A percentile compares a stretch with the other conserved stretches of the same genome.
phyloP scores from a whole-genome alignment of 2,113 vertebrate genomes.

The Gallinago jamesoni region DNA sequence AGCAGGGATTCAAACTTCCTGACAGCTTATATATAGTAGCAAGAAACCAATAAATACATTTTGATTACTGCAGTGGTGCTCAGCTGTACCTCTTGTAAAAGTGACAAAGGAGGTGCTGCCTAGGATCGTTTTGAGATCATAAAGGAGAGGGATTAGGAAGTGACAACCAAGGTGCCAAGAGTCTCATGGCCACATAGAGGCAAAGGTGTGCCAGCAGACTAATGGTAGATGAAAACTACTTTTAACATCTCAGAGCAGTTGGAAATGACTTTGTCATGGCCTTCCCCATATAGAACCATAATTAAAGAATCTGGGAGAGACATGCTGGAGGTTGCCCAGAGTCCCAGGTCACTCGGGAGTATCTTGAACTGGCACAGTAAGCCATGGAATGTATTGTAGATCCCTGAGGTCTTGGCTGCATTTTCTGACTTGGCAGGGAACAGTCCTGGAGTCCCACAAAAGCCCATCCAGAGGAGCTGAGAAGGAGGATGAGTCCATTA shows the following conservation, averaged over 20 bases:
- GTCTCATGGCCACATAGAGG: not conserved
- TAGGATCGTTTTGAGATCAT: not conserved
- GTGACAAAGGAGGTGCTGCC: not conserved
- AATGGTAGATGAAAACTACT: not conserved
- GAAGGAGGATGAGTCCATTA: not conserved
- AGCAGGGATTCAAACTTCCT: slow-evolving; percentile 19
- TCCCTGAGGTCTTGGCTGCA: not conserved
- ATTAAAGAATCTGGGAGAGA: not conserved
- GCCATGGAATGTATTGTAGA: not conserved
- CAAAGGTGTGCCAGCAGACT: not conserved
- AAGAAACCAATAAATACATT: not conserved
- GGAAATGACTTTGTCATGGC: not conserved
- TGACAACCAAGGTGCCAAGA: not conserved
- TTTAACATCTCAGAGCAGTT: not conserved
- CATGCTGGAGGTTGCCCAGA: not conserved
- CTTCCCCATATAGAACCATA: not conserved
- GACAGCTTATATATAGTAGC: not conserved
- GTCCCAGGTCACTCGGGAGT: not conserved
- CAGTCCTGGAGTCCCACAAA: not conserved
- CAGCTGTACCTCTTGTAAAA: not conserved
- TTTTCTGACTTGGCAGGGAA: not conserved
- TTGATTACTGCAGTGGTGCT: slow-evolving; percentile 18
- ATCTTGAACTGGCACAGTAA: not conserved
- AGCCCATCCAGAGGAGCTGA: not conserved
- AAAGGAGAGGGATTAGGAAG: not conserved